These are phyloP conservation scores for Brotula barbata DNA, from an alignment of 2,797 vertebrate species.

Conservation along the genomic window DNA sequence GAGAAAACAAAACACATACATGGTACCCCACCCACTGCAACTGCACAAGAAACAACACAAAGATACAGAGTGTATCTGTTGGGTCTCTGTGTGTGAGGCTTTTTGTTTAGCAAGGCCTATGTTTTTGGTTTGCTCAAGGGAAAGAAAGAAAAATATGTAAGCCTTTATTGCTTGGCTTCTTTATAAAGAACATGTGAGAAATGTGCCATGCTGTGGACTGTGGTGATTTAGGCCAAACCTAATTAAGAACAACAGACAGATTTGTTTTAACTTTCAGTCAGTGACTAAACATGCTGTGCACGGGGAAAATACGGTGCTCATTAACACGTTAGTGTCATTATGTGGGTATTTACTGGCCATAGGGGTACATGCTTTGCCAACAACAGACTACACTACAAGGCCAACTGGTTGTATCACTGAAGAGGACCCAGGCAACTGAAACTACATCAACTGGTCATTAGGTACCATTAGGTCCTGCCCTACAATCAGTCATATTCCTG, in stretches of 20 bases:
- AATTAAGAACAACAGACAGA: slow-evolving; percentile 4
- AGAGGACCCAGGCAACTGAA: neutral
- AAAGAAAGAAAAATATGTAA: neutral
- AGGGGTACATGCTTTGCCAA: neutral
- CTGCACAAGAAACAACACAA: neutral
- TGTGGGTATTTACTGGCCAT: slow-evolving; percentile 5
- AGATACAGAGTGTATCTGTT: neutral
- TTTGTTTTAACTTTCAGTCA: neutral
- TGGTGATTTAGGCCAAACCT: neutral
- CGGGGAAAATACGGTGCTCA: slow-evolving; percentile 14
- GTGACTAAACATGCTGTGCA: neutral
- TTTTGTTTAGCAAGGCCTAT: neutral
- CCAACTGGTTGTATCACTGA: neutral
- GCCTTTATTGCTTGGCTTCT: neutral
- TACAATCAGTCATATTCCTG: neutral
- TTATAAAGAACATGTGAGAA: neutral
- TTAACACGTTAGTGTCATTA: slow-evolving; percentile 16
- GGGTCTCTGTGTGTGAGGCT: neutral
- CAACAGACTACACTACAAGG: neutral
- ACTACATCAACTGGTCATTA: slow-evolving; percentile 15
- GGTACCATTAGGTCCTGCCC: slow-evolving; percentile 12
- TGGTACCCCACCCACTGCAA: slow-evolving; percentile 13
- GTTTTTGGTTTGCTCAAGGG: neutral
- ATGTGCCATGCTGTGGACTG: neutral
- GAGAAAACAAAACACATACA: slow-evolving; percentile 2